Conservation (phyloP, 1,140 invertebrate species). For the Drosophila setifemur region DNA sequence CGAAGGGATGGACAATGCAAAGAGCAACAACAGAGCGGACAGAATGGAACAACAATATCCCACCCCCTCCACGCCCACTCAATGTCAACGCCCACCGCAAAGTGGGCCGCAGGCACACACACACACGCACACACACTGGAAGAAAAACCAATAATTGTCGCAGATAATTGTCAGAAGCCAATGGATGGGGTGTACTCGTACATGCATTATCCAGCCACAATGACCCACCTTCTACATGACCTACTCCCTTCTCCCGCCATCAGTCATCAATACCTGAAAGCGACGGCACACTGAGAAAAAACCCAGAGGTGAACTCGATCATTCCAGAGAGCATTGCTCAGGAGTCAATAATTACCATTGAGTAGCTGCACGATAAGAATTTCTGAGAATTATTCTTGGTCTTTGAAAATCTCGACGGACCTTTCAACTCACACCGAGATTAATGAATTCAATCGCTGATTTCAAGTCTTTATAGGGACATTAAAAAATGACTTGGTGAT, state of each 20-base stretch:
- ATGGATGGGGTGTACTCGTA: conserved; percentile 1
- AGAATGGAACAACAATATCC: conserved; percentile 3
- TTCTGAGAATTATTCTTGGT: no score
- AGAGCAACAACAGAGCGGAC: conserved; percentile 25
- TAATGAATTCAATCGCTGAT: neutral
- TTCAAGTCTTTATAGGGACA: no score
- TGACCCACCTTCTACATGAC: no score
- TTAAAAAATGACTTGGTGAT: no score
- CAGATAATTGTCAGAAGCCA: conserved; percentile 45
- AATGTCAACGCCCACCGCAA: conserved; percentile 63
- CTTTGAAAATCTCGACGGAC: neutral
- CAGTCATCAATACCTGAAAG: neutral
- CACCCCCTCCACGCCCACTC: conserved; percentile 28
- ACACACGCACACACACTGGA: conserved; percentile 9
- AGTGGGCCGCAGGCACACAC: conserved; percentile 40
- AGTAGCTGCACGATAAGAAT: conserved; percentile 4
- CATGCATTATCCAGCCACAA: no score
- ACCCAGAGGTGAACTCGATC: no score
- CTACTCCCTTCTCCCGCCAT: no score
- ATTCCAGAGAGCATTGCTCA: no score
- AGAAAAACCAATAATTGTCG: conserved; percentile 59
- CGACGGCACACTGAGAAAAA: neutral
- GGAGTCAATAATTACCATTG: no score
- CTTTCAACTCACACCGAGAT: neutral
- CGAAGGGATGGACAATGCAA: conserved; percentile 30